phyloP scores from a whole-genome alignment of 2,113 vertebrate species.

The Struthio camelus region DNA sequence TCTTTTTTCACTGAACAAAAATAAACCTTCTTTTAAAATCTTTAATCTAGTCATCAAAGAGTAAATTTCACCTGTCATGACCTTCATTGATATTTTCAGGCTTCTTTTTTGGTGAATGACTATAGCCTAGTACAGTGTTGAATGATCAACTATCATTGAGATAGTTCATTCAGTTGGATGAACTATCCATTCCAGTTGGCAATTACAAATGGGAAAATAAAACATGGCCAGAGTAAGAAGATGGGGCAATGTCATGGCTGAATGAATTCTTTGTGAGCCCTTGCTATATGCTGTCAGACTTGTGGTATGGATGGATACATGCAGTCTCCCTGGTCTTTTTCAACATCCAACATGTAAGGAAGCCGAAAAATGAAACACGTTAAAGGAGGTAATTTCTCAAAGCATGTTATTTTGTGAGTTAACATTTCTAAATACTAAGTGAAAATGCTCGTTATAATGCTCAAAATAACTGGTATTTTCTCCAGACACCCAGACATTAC shows the following conservation, averaged over 20 bases:
- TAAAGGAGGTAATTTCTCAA: background rate
- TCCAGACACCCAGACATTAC: constrained; percentile 32
- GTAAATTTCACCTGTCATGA: background rate
- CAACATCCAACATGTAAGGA: background rate
- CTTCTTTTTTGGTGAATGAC: background rate
- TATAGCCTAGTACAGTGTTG: background rate
- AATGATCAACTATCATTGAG: background rate
- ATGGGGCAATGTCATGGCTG: background rate
- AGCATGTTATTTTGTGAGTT: background rate
- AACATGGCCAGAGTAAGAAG: background rate
- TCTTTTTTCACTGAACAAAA: background rate
- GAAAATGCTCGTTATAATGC: constrained; percentile 46
- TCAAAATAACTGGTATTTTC: constrained; percentile 51
- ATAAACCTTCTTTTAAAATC: background rate
- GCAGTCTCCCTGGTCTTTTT: background rate
- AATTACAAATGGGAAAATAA: background rate
- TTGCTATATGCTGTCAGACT: background rate
- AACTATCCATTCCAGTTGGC: background rate
- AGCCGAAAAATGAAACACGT: background rate
- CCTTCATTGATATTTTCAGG: background rate
- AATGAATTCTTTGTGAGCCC: background rate
- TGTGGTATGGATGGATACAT: background rate
- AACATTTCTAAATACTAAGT: background rate
- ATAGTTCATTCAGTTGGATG: background rate
- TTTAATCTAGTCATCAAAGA: background rate